These are phyloP conservation scores for Lanius collurio DNA, from an alignment of 2,113 vertebrate genomes.

Conservation along the genomic window DNA sequence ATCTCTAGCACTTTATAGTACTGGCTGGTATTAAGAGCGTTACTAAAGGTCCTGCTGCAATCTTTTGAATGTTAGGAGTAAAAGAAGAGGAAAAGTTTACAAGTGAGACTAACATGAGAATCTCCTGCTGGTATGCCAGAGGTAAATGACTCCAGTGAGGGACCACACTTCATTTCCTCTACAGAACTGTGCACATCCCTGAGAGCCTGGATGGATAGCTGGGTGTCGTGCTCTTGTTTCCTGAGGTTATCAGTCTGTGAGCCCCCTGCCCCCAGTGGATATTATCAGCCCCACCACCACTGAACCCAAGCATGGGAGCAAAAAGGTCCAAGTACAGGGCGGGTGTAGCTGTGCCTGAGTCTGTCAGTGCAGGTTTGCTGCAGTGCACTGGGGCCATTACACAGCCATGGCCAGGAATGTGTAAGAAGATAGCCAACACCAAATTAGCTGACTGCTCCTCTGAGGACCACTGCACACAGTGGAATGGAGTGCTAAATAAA, in stretches of 20 bases:
- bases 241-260: fast-evolving
- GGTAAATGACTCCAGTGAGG: background rate
- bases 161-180: background rate
- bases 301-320: background rate
- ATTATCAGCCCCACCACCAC: background rate
- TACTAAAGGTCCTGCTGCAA: background rate
- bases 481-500: slow-evolving; percentile 12
- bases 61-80: background rate
- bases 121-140: background rate
- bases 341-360: background rate
- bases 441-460: background rate
- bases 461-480: background rate
- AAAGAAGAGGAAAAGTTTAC: background rate
- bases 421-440: background rate
- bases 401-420: background rate
- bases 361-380: background rate
- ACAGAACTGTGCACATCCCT: background rate
- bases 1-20: background rate
- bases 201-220: background rate
- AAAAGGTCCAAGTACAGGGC: background rate
- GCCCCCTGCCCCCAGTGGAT: background rate
- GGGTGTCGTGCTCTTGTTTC: background rate
- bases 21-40: background rate
- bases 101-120: background rate
- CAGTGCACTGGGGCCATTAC: background rate